phyloP scores from a whole-genome alignment of 2,888 invertebrate genomes.

The Scaptomyza parva region DNA sequence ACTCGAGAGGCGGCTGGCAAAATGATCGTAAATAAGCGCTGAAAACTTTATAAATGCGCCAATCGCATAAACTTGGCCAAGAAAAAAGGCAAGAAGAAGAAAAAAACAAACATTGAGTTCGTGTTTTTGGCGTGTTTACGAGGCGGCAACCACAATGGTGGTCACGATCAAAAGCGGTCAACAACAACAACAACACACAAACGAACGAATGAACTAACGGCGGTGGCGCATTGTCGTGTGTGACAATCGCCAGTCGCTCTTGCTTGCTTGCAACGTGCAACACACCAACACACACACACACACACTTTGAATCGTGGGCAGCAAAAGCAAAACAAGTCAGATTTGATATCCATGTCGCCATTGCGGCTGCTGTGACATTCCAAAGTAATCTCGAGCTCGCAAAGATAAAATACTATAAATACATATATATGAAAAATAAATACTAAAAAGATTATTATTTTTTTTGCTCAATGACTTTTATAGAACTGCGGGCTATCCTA shows the following conservation, averaged over 20 bases:
- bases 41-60: slow-evolving; percentile 79
- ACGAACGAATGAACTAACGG: slow-evolving; percentile 19
- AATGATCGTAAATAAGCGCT: slow-evolving; percentile 78
- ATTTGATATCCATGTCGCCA: slow-evolving; percentile 48
- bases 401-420: slow-evolving; percentile 17
- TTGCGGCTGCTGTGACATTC: slow-evolving; percentile 71
- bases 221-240: slow-evolving; percentile 67
- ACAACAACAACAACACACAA: slow-evolving; percentile 20
- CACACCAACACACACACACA: neutral
- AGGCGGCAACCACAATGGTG: slow-evolving; percentile 81
- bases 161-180: slow-evolving; percentile 81
- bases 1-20: slow-evolving; percentile 15
- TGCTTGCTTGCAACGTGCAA: slow-evolving; percentile 36
- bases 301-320: slow-evolving; percentile 67
- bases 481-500: neutral
- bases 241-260: slow-evolving; percentile 66
- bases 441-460: neutral
- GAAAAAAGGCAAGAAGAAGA: slow-evolving; percentile 13
- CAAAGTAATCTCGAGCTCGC: slow-evolving; percentile 34
- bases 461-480: neutral
- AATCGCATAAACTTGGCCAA: slow-evolving; percentile 73
- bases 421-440: neutral
- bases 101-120: neutral
- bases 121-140: slow-evolving; percentile 72
- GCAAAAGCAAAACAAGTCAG: slow-evolving; percentile 40